Percentiles rank a stretch among this genome's conserved stretches.
phyloP scores from a whole-genome alignment of 2,888 invertebrate genomes.

The Exephanes ischioxanthus region DNA sequence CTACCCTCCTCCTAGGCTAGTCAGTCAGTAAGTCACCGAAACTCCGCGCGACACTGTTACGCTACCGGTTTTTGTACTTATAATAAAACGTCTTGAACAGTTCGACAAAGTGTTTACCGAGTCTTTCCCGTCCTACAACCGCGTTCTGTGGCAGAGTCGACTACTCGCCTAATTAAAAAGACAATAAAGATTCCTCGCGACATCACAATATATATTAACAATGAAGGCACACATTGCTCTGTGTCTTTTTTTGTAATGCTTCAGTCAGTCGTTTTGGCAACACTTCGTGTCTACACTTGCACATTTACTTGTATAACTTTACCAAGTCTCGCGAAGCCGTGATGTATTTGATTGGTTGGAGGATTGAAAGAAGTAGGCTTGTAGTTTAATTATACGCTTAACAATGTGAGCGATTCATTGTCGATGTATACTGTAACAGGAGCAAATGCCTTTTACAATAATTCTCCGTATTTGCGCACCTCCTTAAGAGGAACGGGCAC shows the following conservation, averaged over 20 bases:
- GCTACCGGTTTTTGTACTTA: neutral
- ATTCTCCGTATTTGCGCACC: too few species aligned
- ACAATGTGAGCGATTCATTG: too few species aligned
- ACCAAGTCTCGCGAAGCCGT: neutral
- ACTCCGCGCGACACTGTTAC: neutral
- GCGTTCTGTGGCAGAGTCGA: neutral
- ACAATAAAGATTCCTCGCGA: too few species aligned
- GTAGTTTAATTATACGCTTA: too few species aligned
- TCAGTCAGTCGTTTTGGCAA: neutral
- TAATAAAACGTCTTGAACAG: neutral
- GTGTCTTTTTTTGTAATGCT: neutral
- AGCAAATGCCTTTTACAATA: too few species aligned
- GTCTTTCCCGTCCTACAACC: neutral
- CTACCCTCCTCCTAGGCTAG: too few species aligned
- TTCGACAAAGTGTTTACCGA: neutral
- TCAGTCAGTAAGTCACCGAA: neutral
- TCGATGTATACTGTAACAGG: too few species aligned
- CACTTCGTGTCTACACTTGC: slow-evolving; percentile 3
- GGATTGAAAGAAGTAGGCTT: too few species aligned
- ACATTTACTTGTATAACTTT: neutral
- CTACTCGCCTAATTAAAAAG: too few species aligned
- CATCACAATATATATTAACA: neutral
- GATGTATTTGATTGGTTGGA: too few species aligned
- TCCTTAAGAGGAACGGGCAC: too few species aligned
- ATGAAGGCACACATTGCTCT: neutral